Evolutionary conservation across 1,140 invertebrate species (phyloP).

Genomic region (Pseudomyrmex gracilis): DNA sequence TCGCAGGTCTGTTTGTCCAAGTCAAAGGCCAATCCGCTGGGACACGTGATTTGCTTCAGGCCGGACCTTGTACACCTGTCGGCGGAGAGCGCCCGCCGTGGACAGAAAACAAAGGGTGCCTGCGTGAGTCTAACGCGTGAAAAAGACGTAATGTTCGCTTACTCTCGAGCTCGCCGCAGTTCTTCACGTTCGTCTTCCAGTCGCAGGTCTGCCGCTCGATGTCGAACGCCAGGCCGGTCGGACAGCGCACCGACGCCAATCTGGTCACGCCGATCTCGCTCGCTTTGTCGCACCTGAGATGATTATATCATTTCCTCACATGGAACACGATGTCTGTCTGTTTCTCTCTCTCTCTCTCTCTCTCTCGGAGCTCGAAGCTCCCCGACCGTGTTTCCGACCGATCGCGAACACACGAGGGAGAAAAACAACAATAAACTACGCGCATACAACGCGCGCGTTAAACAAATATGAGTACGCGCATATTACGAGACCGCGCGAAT

Average conservation of each 20-base stretch:
- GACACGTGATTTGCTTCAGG: slow-evolving; percentile 97
- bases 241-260: slow-evolving; percentile 94
- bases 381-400: background rate
- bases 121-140: slow-evolving; percentile 76
- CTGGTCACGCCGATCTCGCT: slow-evolving; percentile 93
- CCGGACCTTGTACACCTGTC: slow-evolving; percentile 95
- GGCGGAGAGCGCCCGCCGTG: slow-evolving; percentile 75
- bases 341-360: background rate
- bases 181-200: slow-evolving; percentile 98
- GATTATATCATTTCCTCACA: slow-evolving; percentile 23
- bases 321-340: slow-evolving; percentile 1
- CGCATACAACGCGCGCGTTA: background rate
- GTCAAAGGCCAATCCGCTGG: slow-evolving; percentile 97
- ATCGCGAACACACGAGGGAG: background rate
- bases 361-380: background rate
- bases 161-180: slow-evolving; percentile 97
- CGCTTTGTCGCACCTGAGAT: slow-evolving; percentile 94
- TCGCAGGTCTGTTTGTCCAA: slow-evolving; percentile 98
- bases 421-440: background rate
- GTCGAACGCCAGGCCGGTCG: slow-evolving; percentile 96
- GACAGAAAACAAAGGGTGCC: slow-evolving; percentile 80
- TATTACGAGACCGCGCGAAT: background rate
- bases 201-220: slow-evolving; percentile 97
- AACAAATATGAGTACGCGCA: background rate
- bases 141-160: slow-evolving; percentile 85